Percentiles rank a stretch among this genome's conserved stretches.
These are phyloP conservation scores for Pelosia muscerda DNA, from an alignment of 2,888 invertebrate genomes.

Conservation along the genomic window DNA sequence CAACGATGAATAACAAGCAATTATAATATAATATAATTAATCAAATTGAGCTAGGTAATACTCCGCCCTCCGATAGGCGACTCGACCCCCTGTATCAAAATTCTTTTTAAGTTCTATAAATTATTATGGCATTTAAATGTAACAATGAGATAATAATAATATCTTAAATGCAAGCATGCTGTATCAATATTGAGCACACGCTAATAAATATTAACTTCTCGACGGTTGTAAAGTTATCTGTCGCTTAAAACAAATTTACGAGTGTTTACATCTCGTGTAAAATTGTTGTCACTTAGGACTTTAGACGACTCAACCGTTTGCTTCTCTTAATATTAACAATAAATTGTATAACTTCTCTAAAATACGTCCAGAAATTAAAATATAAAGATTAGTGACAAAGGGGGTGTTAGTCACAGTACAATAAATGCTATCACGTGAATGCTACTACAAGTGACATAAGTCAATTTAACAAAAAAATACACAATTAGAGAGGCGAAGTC, in stretches of 20 bases:
- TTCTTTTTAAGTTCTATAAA: conserved; percentile 14
- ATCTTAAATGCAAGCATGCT: conserved; percentile 24
- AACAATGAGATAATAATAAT: conserved; percentile 10
- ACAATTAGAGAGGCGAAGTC: conserved; percentile 46
- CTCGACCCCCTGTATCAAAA: conserved; percentile 45
- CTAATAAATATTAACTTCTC: neutral
- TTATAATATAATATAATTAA: conserved; percentile 72
- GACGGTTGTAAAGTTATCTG: neutral
- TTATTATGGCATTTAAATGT: conserved; percentile 17
- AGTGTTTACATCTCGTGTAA: neutral
- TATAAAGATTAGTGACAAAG: conserved; percentile 21
- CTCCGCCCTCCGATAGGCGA: conserved; percentile 60
- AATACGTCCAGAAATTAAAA: neutral
- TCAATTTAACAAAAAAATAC: conserved; percentile 3
- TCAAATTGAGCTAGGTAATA: conserved; percentile 84
- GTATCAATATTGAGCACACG: neutral
- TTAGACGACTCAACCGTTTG: neutral
- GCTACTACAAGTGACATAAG: conserved; percentile 28
- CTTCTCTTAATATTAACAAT: conserved; percentile 8
- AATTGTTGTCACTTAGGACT: neutral
- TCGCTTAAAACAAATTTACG: conserved; percentile 3
- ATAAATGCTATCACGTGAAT: conserved; percentile 40
- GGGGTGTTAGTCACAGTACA: conserved; percentile 23
- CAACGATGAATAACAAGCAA: conserved; percentile 78
- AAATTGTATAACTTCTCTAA: neutral